Evolutionary conservation across 1,140 invertebrate species (phyloP).

Genomic region (Drosophila tristis): DNA sequence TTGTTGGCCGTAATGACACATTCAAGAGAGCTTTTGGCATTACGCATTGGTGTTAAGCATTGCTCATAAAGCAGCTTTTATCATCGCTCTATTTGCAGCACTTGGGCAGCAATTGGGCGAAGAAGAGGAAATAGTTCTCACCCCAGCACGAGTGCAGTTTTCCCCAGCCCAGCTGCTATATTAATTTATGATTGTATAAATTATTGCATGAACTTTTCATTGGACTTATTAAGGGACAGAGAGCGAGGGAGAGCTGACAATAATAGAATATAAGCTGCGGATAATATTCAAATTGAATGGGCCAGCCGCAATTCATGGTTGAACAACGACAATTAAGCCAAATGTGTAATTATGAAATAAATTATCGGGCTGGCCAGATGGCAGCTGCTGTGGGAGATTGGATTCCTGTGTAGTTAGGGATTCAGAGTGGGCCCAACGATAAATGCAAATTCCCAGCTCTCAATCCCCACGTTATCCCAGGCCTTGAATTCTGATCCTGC

Average conservation of each 20-base stretch:
- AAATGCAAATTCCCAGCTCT: slow-evolving; percentile 22
- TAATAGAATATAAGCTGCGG: slow-evolving; percentile 18
- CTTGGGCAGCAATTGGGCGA: not conserved
- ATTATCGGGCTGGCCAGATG: slow-evolving; percentile 14
- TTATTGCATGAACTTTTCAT: slow-evolving; percentile 17
- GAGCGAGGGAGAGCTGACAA: too few relatives aligned
- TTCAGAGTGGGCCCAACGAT: too few relatives aligned
- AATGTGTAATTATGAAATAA: slow-evolving; percentile 34
- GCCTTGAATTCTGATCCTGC: slow-evolving; percentile 11
- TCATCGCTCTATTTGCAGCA: slow-evolving; percentile 24
- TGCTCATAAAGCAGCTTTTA: slow-evolving; percentile 21
- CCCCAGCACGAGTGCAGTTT: slow-evolving; percentile 9
- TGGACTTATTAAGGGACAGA: not conserved
- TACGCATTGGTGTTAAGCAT: slow-evolving; percentile 33
- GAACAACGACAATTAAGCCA: slow-evolving; percentile 34
- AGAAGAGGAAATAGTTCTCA: slow-evolving; percentile 13
- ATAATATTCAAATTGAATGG: slow-evolving; percentile 50
- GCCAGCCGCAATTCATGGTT: slow-evolving; percentile 31
- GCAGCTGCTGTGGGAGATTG: not conserved
- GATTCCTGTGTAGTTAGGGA: not conserved
- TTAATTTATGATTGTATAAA: slow-evolving; percentile 34
- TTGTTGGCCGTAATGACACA: slow-evolving; percentile 30
- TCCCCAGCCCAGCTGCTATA: not conserved
- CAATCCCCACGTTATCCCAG: slow-evolving; percentile 11
- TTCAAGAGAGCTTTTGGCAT: slow-evolving; percentile 18